Percentiles rank a stretch among this genome's conserved stretches.
These are phyloP conservation scores for Drosophila fungiperda DNA, from an alignment of 2,888 invertebrate genomes.

Conservation along the genomic window DNA sequence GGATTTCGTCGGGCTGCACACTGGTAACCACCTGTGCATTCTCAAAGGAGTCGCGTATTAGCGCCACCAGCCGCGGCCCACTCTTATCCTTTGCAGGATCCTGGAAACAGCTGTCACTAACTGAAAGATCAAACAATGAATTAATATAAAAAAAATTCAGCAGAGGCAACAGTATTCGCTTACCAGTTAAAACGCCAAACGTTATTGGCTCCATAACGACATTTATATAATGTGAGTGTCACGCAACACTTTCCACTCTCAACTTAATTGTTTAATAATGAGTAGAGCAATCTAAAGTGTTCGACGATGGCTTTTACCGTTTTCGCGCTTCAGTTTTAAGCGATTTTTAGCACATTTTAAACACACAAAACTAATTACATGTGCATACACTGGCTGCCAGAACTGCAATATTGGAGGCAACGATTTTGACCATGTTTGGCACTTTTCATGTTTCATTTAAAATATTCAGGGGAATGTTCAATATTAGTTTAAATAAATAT, in stretches of 20 bases:
- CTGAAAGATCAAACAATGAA: conserved; percentile 84
- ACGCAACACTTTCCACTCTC: conserved; percentile 2
- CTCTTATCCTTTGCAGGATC: conserved; percentile 89
- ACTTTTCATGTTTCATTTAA: neutral
- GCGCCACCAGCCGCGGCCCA: conserved; percentile 88
- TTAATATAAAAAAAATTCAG: conserved; percentile 45
- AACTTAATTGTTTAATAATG: conserved; percentile 44
- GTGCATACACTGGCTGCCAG: conserved; percentile 34
- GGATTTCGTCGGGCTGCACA: conserved; percentile 91
- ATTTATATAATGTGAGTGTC: conserved; percentile 17
- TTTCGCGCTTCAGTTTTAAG: conserved; percentile 15
- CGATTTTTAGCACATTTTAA: conserved; percentile 38
- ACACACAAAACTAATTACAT: neutral
- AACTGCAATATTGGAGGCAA: neutral
- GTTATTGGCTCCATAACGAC: conserved; percentile 66
- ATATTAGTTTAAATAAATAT: neutral
- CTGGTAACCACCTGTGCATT: conserved; percentile 87
- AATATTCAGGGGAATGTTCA: neutral
- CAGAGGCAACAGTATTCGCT: conserved; percentile 18
- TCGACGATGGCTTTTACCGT: conserved; percentile 31
- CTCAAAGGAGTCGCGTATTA: conserved; percentile 86
- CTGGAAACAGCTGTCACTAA: conserved; percentile 91
- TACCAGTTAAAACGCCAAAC: conserved; percentile 83
- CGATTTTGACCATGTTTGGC: neutral
- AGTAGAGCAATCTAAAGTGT: conserved; percentile 27